Conservation (phyloP, 2,797 vertebrate species). For the Salarias fasciatus region DNA sequence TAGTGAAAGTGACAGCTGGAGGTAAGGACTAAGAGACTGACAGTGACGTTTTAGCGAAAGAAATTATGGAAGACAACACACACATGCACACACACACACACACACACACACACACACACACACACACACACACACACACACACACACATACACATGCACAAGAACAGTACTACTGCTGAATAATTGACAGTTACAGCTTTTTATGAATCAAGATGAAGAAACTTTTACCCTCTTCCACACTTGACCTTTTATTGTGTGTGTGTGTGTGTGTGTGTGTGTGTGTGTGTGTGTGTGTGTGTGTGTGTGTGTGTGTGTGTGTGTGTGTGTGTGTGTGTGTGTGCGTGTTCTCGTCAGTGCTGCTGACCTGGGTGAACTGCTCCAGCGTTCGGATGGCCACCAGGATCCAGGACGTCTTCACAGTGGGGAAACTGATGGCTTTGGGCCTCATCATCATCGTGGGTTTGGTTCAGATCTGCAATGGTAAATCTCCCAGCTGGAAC, state of each 20-base stretch:
- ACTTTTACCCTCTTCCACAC: conserved; percentile 64
- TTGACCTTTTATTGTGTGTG: too few relatives aligned
- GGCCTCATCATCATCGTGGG: conserved; percentile 93
- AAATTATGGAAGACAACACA: too few relatives aligned
- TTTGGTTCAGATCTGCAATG: conserved; percentile 93
- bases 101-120: too few relatives aligned
- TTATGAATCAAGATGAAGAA: too few relatives aligned
- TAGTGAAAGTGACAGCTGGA: too few relatives aligned
- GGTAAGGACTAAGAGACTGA: too few relatives aligned
- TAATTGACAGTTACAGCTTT: too few relatives aligned
- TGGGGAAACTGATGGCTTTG: conserved; percentile 93
- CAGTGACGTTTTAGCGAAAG: too few relatives aligned
- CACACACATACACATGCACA: too few relatives aligned
- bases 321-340: conserved; percentile 14
- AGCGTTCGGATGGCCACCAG: conserved; percentile 97
- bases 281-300: neutral
- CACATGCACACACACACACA: too few relatives aligned
- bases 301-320: conserved; percentile 29
- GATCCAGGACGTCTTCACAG: conserved; percentile 96
- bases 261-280: conserved; percentile 48
- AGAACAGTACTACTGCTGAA: too few relatives aligned
- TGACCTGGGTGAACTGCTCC: conserved; percentile 98
- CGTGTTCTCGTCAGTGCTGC: conserved; percentile 84
- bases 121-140: too few relatives aligned
- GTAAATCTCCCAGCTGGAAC: conserved; percentile 75